Evolutionary conservation across 2,888 invertebrate genomes (phyloP).

Genomic region (Actias luna): DNA sequence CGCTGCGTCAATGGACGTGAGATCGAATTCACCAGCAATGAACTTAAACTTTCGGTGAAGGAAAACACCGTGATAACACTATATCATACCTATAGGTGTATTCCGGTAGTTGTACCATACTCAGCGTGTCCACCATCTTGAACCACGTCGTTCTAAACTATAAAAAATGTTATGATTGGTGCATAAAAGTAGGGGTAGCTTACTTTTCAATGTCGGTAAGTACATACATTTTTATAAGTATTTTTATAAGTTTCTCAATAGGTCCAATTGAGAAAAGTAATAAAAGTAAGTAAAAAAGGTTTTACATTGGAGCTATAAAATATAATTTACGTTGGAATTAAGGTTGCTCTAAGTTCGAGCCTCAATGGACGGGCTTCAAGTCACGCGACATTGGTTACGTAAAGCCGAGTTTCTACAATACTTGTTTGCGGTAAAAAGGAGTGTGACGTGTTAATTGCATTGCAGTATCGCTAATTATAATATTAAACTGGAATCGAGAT

Average conservation of each 20-base stretch:
- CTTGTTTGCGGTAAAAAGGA: slow-evolving; percentile 69
- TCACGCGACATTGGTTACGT: slow-evolving; percentile 71
- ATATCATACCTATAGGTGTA: too few species aligned
- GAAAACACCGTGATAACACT: too few species aligned
- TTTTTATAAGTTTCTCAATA: background rate
- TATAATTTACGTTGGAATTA: slow-evolving; percentile 11
- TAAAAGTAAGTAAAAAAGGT: background rate
- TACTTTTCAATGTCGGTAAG: background rate
- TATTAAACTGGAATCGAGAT: slow-evolving; percentile 49
- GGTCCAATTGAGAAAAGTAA: background rate
- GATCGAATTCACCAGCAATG: too few species aligned
- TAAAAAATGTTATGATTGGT: background rate
- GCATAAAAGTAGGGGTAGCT: background rate
- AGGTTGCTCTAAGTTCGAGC: slow-evolving; percentile 28
- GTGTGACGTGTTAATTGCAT: slow-evolving; percentile 69
- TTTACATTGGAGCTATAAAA: background rate
- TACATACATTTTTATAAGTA: background rate
- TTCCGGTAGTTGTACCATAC: too few species aligned
- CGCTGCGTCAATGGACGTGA: too few species aligned
- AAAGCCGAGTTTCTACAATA: slow-evolving; percentile 62
- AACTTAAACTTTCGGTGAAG: too few species aligned
- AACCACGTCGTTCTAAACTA: background rate
- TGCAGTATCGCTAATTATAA: slow-evolving; percentile 65
- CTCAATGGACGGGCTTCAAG: slow-evolving; percentile 65
- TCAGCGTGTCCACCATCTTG: too few species aligned